Conservation (phyloP, 2,797 vertebrate genomes). For the Streptopelia turtur region DNA sequence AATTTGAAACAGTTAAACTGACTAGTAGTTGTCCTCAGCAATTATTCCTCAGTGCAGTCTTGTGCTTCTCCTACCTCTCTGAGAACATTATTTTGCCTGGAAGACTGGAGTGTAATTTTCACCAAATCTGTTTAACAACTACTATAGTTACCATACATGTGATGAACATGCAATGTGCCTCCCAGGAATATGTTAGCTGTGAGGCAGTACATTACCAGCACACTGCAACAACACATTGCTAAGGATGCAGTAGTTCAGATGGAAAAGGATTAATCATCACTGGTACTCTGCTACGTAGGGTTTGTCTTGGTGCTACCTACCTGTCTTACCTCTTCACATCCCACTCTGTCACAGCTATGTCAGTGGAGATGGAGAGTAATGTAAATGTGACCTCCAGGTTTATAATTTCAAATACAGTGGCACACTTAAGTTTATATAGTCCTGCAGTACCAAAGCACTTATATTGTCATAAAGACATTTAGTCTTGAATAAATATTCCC, state of each 20-base stretch:
- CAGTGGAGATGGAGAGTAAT: background rate
- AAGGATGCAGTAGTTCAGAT: background rate
- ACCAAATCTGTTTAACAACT: background rate
- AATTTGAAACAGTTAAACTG: background rate
- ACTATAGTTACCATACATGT: background rate
- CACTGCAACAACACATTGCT: background rate
- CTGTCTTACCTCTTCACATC: background rate
- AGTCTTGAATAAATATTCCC: background rate
- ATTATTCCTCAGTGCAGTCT: background rate
- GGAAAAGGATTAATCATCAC: background rate
- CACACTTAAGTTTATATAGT: background rate
- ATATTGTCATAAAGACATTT: background rate
- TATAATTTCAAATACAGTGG: background rate
- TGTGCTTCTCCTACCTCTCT: background rate
- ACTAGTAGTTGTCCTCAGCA: background rate
- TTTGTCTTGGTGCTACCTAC: background rate
- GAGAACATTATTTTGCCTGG: background rate
- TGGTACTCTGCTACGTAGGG: fast-evolving
- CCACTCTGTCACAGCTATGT: background rate
- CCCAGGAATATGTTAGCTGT: fast-evolving
- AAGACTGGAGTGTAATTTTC: background rate
- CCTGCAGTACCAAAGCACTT: background rate
- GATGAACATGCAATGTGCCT: background rate
- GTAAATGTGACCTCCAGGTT: background rate
- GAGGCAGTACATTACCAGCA: background rate